Evolutionary conservation across 2,888 invertebrate species (phyloP).

Genomic region (Tridacna gigas): DNA sequence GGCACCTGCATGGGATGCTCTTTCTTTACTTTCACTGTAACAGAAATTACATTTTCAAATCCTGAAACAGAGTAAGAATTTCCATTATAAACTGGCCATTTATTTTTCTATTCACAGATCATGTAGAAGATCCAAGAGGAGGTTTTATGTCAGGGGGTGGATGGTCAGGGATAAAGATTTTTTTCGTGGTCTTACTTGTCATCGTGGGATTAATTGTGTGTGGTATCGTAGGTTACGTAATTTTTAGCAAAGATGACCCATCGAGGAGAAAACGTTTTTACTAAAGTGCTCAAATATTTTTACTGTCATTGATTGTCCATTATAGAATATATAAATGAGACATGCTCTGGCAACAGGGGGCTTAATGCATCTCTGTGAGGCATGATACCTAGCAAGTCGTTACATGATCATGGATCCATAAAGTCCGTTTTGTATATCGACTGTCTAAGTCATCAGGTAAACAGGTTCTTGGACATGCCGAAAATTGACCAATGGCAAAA

Average conservation of each 20-base stretch:
- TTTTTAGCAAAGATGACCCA: conserved; percentile 96
- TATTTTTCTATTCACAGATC: conserved; percentile 82
- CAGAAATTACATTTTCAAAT: too few relatives aligned
- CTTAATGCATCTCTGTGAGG: too few relatives aligned
- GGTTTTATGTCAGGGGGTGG: conserved; percentile 86
- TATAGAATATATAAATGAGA: too few relatives aligned
- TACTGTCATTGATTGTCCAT: background rate
- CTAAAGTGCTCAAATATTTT: conserved; percentile 82
- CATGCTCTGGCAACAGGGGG: too few relatives aligned
- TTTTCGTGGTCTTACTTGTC: conserved; percentile 93
- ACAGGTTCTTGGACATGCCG: too few relatives aligned
- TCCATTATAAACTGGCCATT: background rate
- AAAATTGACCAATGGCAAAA: too few relatives aligned
- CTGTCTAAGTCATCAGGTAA: too few relatives aligned
- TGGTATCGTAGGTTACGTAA: conserved; percentile 95
- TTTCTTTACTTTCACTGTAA: too few relatives aligned
- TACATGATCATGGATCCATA: too few relatives aligned
- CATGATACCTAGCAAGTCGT: too few relatives aligned
- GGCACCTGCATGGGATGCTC: too few relatives aligned
- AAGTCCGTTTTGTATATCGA: too few relatives aligned
- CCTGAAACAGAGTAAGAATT: background rate
- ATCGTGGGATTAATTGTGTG: conserved; percentile 93
- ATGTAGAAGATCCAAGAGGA: conserved; percentile 92
- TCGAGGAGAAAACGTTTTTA: conserved; percentile 95
- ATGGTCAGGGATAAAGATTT: conserved; percentile 95